phyloP scores from a whole-genome alignment of 2,888 invertebrate species.

The Amiota mariae region DNA sequence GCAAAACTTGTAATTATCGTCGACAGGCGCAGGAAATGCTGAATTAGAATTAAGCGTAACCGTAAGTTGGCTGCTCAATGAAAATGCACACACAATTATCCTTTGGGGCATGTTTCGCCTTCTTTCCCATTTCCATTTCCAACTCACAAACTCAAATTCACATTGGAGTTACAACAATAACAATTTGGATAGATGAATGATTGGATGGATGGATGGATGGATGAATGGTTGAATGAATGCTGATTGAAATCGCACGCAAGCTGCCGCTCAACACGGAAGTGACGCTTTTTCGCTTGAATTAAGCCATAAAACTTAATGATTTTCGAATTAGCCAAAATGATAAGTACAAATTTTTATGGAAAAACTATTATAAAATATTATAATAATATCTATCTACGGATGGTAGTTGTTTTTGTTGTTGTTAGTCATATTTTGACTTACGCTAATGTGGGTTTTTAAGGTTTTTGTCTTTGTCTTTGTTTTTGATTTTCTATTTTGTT shows the following conservation, averaged over 20 bases:
- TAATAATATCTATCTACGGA: conserved; percentile 30
- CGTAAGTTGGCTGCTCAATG: conserved; percentile 30
- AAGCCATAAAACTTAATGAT: conserved; percentile 60
- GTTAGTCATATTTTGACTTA: conserved; percentile 12
- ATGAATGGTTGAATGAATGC: not conserved
- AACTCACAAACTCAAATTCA: conserved; percentile 33
- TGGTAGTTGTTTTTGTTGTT: conserved; percentile 15
- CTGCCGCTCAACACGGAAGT: conserved; percentile 12
- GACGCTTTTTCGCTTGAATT: conserved; percentile 47
- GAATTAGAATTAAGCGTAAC: conserved; percentile 52
- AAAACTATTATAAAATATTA: conserved; percentile 33
- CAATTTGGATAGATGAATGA: no score
- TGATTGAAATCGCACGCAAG: conserved; percentile 25
- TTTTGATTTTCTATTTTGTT: no score
- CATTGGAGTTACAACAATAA: not conserved
- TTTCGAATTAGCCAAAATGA: conserved; percentile 57
- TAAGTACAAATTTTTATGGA: conserved; percentile 32
- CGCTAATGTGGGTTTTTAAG: not conserved
- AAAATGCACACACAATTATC: conserved; percentile 46
- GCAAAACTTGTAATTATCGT: conserved; percentile 52
- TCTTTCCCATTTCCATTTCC: conserved; percentile 24
- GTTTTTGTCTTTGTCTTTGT: no score
- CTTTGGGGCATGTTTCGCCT: conserved; percentile 45
- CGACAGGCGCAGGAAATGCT: conserved; percentile 61
- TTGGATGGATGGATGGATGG: no score